Evolutionary conservation across 35 echinoderm and acorn worm species (phyloP).

Genomic region (Ptychodera flava): DNA sequence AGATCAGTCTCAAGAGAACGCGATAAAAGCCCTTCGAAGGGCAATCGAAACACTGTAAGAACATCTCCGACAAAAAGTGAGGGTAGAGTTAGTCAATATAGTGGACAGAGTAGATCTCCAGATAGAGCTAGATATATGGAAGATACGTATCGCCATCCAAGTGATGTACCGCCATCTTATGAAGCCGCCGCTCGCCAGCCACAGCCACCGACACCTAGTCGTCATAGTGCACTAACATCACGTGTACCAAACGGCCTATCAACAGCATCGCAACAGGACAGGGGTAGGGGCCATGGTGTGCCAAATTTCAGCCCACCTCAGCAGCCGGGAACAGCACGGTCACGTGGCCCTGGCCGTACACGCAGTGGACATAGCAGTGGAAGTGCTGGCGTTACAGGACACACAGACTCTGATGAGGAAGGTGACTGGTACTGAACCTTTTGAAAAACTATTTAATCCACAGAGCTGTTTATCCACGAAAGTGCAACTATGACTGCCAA

Average conservation of each 20-base stretch:
- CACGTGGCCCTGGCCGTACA: background rate
- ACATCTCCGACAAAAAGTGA: background rate
- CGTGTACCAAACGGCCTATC: background rate
- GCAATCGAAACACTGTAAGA: background rate
- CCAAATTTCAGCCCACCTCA: background rate
- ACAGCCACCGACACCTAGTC: background rate
- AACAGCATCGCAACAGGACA: background rate
- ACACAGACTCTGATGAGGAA: background rate
- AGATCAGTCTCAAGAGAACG: background rate
- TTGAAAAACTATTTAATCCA: no score
- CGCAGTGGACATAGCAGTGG: background rate
- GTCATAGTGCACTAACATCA: background rate
- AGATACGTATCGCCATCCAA: background rate
- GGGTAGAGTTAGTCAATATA: background rate
- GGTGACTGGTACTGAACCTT: background rate
- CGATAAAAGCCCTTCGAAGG: background rate
- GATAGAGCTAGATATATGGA: constrained; percentile 1
- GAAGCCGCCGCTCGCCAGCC: background rate
- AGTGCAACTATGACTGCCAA: no score
- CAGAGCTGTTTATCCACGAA: no score
- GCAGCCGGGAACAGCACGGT: background rate
- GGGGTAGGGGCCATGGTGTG: background rate
- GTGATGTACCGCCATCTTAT: background rate
- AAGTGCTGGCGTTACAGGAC: background rate
- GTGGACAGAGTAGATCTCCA: background rate